These are phyloP conservation scores for Periplaneta americana DNA, from an alignment of 1,140 invertebrate genomes.

Conservation along the genomic window DNA sequence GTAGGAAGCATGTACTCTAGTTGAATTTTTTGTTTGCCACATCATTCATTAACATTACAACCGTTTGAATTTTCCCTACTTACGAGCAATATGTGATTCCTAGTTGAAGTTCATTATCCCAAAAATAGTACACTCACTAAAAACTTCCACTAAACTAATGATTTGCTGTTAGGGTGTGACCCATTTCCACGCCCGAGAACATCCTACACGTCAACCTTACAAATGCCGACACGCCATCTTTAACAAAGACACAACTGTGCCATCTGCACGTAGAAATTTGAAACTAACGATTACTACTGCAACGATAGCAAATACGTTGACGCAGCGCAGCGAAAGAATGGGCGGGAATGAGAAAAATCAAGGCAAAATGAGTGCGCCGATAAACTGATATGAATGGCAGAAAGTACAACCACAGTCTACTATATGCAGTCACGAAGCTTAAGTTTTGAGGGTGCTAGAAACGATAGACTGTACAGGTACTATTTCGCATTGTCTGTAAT, in stretches of 20 bases:
- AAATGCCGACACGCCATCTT: not conserved
- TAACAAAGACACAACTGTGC: not conserved
- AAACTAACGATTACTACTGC: not conserved
- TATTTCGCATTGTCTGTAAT: no score
- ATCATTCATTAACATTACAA: not conserved
- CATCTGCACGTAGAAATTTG: slow-evolving; percentile 1
- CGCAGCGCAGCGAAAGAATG: no score
- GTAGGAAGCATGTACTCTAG: no score
- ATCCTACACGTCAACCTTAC: not conserved
- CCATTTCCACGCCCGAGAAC: not conserved
- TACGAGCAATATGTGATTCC: not conserved
- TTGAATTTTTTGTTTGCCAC: not conserved
- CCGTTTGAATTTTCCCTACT: not conserved
- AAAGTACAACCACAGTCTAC: no score
- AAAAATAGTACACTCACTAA: not conserved
- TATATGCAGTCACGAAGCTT: no score
- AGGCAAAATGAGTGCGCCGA: no score
- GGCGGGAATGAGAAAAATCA: no score
- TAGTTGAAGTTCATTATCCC: not conserved
- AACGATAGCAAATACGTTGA: no score
- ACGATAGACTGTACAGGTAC: no score
- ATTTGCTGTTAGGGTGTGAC: slow-evolving; percentile 1
- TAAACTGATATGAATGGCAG: no score
- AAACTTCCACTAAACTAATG: not conserved
- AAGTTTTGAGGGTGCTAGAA: no score